Evolutionary conservation across 2,113 vertebrate genomes (phyloP).

Genomic region (Gavialis gangeticus): DNA sequence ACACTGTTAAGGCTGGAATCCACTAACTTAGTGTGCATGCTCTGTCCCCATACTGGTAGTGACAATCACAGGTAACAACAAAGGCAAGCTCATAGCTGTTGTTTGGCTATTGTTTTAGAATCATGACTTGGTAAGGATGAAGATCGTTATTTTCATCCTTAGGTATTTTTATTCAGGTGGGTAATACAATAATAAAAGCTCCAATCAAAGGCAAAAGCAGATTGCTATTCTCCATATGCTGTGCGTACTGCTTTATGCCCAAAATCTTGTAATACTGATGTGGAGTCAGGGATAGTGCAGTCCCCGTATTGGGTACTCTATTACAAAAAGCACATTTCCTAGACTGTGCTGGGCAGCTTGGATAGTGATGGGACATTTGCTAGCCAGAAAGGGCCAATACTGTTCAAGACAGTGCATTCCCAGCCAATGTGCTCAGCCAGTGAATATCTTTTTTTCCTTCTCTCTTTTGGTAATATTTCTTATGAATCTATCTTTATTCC

Average conservation of each 20-base stretch:
- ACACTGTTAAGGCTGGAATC: no score
- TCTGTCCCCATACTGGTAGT: no score
- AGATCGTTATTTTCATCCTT: neutral
- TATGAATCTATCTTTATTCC: neutral
- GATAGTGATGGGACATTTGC: neutral
- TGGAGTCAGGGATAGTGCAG: neutral
- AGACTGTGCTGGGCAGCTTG: neutral
- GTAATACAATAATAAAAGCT: neutral
- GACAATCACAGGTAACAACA: neutral
- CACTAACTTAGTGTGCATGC: no score
- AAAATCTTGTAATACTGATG: neutral
- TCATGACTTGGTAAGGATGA: neutral
- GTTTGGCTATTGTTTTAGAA: neutral
- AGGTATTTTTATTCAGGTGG: neutral
- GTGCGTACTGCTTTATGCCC: neutral
- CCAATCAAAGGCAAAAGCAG: neutral
- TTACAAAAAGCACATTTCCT: neutral
- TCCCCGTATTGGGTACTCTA: neutral
- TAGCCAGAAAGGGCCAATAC: accelerated
- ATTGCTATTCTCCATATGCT: neutral
- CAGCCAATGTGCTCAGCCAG: neutral
- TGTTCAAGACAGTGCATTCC: neutral
- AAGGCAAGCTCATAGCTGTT: neutral
- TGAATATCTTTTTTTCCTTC: no score
- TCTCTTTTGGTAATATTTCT: neutral